Conservation (phyloP, 2,797 vertebrate genomes). For the Eleutherodactylus coqui region DNA sequence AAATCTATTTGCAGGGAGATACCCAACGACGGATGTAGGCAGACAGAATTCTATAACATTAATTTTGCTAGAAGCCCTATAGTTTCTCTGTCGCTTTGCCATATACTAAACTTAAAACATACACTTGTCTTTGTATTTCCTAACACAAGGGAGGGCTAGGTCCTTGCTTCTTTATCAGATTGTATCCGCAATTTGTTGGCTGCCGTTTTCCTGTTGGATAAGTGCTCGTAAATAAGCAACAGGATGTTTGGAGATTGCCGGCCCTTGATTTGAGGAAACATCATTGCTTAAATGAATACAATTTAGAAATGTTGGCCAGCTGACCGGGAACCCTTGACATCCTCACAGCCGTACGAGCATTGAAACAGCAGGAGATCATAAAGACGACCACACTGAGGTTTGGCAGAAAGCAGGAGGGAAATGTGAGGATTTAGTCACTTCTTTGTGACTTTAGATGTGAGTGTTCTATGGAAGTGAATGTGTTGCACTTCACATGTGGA, state of each 20-base stretch:
- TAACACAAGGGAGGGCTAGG: neutral
- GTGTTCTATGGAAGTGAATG: neutral
- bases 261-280: conserved; percentile 34
- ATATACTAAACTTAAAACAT: neutral
- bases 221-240: conserved; percentile 27
- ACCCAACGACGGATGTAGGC: neutral
- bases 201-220: conserved; percentile 62
- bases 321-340: conserved; percentile 14
- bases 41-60: neutral
- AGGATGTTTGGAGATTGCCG: conserved; percentile 37
- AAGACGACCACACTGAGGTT: conserved; percentile 1
- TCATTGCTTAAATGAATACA: conserved; percentile 6
- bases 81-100: neutral
- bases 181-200: conserved; percentile 15
- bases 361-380: conserved; percentile 27
- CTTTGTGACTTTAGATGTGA: neutral
- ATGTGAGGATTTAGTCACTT: neutral
- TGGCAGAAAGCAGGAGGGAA: conserved; percentile 20
- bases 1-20: neutral
- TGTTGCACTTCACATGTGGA: neutral
- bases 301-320: conserved; percentile 35
- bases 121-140: neutral
- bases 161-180: neutral
- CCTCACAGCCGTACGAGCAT: conserved; percentile 4
- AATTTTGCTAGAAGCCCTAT: neutral